Conservation (phyloP, 2,113 vertebrate genomes). For the Glaucidium brasilianum region DNA sequence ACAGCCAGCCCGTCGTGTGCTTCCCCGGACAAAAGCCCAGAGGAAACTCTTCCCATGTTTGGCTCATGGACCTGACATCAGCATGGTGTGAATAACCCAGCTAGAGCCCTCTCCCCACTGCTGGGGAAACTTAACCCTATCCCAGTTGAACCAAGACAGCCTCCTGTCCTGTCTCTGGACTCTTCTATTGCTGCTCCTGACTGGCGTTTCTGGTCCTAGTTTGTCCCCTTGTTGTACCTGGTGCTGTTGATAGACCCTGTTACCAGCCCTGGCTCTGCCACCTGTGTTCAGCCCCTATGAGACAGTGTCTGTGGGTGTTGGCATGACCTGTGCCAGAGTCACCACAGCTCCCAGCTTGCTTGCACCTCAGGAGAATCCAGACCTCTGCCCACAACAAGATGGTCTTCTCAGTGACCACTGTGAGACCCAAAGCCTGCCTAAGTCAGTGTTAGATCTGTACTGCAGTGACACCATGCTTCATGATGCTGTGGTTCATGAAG, state of each 20-base stretch:
- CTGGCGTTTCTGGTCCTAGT: background rate
- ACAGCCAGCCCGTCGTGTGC: too few species aligned
- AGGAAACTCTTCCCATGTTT: too few species aligned
- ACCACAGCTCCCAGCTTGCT: background rate
- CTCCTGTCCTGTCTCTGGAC: background rate
- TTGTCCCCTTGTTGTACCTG: background rate
- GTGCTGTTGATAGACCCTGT: background rate
- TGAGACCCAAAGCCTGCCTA: background rate
- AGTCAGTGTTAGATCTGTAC: background rate
- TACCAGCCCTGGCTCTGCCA: background rate
- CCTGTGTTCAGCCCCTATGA: background rate
- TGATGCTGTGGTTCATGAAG: background rate
- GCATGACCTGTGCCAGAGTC: background rate
- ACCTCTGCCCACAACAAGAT: background rate
- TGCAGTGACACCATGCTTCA: background rate
- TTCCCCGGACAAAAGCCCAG: too few species aligned
- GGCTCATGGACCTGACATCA: too few species aligned
- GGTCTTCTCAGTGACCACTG: background rate
- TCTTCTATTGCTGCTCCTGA: background rate
- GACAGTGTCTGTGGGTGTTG: rapidly evolving
- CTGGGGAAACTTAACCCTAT: too few species aligned
- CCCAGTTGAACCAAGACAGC: too few species aligned
- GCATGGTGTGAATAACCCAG: too few species aligned
- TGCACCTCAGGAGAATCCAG: background rate
- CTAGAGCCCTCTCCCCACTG: too few species aligned